Percentiles rank a stretch among this genome's conserved stretches.
These are phyloP conservation scores for Drosophila paucipuncta DNA, from an alignment of 2,888 invertebrate genomes.

Conservation along the genomic window DNA sequence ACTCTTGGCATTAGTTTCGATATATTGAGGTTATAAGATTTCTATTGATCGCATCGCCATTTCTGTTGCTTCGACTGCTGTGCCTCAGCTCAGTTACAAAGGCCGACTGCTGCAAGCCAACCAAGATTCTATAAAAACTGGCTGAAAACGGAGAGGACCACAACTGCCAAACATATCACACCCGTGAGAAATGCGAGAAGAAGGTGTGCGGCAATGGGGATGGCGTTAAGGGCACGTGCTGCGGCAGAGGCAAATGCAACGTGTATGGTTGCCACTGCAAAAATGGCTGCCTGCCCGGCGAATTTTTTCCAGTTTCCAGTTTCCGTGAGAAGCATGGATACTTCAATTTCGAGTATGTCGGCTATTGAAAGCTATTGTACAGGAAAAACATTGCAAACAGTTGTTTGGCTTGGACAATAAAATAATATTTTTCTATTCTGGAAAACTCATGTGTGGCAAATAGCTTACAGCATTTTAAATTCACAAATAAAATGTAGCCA, in stretches of 20 bases:
- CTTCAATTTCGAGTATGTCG: conserved; percentile 47
- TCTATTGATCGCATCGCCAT: neutral
- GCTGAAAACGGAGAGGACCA: neutral
- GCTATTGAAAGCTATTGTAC: conserved; percentile 11
- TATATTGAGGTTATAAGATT: conserved; percentile 9
- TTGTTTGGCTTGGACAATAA: neutral
- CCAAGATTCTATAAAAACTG: conserved; percentile 45
- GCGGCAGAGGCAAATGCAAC: conserved; percentile 50
- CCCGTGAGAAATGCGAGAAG: conserved; percentile 36
- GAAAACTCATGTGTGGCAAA: neutral
- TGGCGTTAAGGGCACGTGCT: conserved; percentile 39
- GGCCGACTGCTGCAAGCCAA: conserved; percentile 53
- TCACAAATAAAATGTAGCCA: neutral
- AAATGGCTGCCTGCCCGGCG: conserved; percentile 35
- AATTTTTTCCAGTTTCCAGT: conserved; percentile 16
- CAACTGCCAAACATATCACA: conserved; percentile 40
- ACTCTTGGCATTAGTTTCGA: neutral
- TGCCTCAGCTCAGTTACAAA: conserved; percentile 6
- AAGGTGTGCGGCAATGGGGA: conserved; percentile 46
- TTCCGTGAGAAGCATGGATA: conserved; percentile 43
- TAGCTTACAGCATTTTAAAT: neutral
- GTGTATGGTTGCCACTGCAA: conserved; percentile 45
- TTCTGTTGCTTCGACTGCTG: conserved; percentile 23
- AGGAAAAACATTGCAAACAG: neutral
- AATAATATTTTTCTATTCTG: neutral